Evolutionary conservation across 2,113 vertebrate genomes (phyloP).

Genomic region (Phyllostomus discolor): DNA sequence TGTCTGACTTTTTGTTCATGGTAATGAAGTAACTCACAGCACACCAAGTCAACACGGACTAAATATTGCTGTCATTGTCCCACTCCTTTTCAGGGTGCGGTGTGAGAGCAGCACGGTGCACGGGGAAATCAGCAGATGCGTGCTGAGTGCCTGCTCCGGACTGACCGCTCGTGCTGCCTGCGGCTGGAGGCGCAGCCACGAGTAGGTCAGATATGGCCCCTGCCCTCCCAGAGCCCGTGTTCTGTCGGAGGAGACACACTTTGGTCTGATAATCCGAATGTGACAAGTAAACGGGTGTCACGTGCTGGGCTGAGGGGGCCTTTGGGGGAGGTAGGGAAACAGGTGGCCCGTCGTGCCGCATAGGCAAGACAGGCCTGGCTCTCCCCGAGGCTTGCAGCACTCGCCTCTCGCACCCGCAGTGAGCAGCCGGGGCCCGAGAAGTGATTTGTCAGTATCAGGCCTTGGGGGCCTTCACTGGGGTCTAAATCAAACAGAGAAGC

Average conservation of each 20-base stretch:
- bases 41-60: neutral
- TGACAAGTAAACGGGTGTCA: neutral
- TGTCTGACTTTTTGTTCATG: neutral
- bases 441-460: constrained; percentile 29
- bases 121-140: neutral
- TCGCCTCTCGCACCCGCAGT: neutral
- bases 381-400: neutral
- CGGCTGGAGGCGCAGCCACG: neutral
- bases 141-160: neutral
- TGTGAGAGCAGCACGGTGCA: neutral
- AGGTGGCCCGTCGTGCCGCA: neutral
- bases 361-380: neutral
- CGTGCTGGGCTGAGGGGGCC: neutral
- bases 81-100: neutral
- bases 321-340: neutral
- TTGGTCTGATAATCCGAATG: neutral
- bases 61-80: neutral
- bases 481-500: constrained; percentile 59
- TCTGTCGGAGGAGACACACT: neutral
- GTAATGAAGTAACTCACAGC: neutral
- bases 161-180: neutral
- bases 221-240: neutral
- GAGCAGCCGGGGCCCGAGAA: neutral
- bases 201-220: neutral
- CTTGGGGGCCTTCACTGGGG: neutral